Percentiles rank a stretch among this genome's conserved stretches.
Conservation (phyloP, 1,140 invertebrate species). For the Reticulitermes speratus region DNA sequence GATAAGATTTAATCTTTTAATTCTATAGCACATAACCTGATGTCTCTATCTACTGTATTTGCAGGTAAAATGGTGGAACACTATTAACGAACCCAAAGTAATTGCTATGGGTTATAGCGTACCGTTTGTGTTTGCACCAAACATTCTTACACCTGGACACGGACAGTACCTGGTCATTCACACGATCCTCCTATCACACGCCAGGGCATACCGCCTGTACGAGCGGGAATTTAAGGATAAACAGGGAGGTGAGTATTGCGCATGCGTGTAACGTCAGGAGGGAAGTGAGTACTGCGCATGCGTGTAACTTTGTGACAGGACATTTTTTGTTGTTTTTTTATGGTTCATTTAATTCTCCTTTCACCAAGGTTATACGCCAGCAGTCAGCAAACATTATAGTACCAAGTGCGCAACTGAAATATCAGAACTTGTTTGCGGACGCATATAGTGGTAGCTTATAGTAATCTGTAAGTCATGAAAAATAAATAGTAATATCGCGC, state of each 20-base stretch:
- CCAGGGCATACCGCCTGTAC: slow-evolving; percentile 37
- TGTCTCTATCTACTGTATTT: slow-evolving; percentile 32
- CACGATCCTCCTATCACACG: slow-evolving; percentile 36
- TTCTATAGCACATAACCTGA: not conserved
- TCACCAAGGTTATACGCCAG: no score
- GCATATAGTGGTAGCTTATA: no score
- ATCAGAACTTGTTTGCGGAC: no score
- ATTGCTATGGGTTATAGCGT: slow-evolving; percentile 36
- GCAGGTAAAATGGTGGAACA: slow-evolving; percentile 39
- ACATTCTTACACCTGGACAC: slow-evolving; percentile 31
- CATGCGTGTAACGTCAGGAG: not conserved
- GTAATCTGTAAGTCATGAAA: no score
- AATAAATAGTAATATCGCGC: no score
- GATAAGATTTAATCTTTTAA: no score
- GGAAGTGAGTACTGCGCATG: no score
- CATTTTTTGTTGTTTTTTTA: no score
- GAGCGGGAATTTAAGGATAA: slow-evolving; percentile 34
- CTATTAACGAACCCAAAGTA: slow-evolving; percentile 41
- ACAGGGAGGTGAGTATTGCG: slow-evolving; percentile 33
- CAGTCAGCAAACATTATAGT: no score
- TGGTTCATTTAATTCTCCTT: no score
- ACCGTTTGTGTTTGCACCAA: slow-evolving; percentile 29
- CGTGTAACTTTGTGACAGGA: no score
- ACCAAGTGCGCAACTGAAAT: no score
- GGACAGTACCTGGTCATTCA: slow-evolving; percentile 36